Conservation (phyloP, 2,113 vertebrate species). For the Macroglossus sobrinus region DNA sequence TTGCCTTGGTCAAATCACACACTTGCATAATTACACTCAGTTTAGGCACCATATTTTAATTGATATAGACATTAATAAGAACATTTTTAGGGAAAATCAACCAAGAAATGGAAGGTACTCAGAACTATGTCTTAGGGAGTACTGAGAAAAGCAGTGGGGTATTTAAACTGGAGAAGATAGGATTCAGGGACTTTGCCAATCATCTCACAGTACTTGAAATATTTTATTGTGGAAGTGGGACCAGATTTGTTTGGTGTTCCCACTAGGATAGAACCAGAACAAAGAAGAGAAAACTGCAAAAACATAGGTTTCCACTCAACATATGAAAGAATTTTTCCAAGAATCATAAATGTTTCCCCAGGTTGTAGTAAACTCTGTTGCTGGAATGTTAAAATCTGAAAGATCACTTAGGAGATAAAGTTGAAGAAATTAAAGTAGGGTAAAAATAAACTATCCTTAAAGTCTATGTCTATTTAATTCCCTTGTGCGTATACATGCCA, state of each 20-base stretch:
- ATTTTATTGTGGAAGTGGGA: background rate
- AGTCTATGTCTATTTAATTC: background rate
- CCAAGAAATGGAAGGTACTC: background rate
- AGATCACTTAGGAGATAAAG: background rate
- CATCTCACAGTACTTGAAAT: background rate
- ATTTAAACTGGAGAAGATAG: background rate
- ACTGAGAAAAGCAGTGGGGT: background rate
- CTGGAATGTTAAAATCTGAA: background rate
- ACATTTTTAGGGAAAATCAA: background rate
- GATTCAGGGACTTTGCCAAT: too few species aligned
- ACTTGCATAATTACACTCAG: background rate
- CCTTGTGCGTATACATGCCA: background rate
- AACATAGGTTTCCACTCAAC: background rate
- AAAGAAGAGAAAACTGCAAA: background rate
- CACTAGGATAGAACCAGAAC: background rate
- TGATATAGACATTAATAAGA: background rate
- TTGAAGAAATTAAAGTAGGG: background rate
- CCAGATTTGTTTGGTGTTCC: background rate
- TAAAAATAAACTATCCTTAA: background rate
- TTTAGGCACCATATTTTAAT: background rate
- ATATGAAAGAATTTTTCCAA: background rate
- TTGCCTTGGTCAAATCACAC: background rate
- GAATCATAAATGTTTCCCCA: background rate
- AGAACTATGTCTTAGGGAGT: background rate
- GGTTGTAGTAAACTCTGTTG: background rate